Base-by-base conservation (phyloP, 2,113 vertebrate species). In the Indicator maculatus region DNA sequence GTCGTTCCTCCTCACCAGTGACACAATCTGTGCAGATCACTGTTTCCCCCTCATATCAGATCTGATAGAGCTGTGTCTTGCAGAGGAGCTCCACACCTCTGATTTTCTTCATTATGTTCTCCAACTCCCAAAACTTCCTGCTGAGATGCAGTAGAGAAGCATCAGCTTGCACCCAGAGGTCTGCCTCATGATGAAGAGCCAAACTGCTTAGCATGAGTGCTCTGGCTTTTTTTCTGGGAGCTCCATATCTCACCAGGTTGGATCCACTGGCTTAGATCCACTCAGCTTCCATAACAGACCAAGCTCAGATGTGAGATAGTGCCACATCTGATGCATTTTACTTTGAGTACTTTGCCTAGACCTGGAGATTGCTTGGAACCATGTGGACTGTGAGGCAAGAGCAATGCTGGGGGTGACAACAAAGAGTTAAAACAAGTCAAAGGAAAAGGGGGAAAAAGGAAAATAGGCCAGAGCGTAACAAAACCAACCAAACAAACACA, bases 381-480 rank as follows among this genome's bases (percentile, higher is more conserved):
- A 5, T 2, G n/a, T 2, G 20, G 21, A 9, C 36, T 20, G 11
- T 10, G 9, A 69, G 55, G 30, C 24, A 69, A 77, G n/a, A 80
- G 74, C 47, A 55, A 58, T 0, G 44, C 61, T 50, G 39, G 70
- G 64, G 50, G 33, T 2, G 77, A 56, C 58, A 79, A 59, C 30
- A 52, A 76, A 60, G 86, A 44, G 86, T 77, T 92, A 87, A 91
- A 91, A 12, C 23, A 27, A 63, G 36, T 11, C 28, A n/a, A 58
- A 31, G 69, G 74, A 30, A 44, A 24, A 7, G 28, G 1, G 4
- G 5, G 5, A 1, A 3, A 4, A 8, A 30, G 1, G 24, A n/a
- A 36, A 90, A 63, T 18, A 33, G 19, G 26, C 11, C 60, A 44
- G 56, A 69, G 80, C 50, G 33, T 33, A 27, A 50, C 53, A 31